Evolutionary conservation across 2,797 vertebrate genomes (phyloP).

Genomic region (Pristis pectinata): DNA sequence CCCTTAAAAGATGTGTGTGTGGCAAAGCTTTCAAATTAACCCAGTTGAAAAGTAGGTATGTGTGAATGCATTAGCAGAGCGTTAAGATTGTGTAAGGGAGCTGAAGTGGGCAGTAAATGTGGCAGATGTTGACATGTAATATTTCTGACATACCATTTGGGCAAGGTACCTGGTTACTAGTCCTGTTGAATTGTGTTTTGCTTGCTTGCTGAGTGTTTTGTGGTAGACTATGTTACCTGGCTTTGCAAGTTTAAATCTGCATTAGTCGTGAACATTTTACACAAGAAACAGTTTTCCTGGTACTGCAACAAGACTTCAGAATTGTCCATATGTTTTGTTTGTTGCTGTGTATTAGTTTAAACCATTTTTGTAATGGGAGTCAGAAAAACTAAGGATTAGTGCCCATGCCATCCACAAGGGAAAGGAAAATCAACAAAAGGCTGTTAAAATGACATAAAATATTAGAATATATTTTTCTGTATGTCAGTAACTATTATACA

Average conservation of each 20-base stretch:
- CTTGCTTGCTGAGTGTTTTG: neutral
- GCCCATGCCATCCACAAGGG: neutral
- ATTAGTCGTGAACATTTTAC: neutral
- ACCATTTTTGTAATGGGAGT: neutral
- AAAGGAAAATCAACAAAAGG: neutral
- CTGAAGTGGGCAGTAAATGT: neutral
- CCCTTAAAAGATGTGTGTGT: neutral
- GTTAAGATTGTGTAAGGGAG: neutral
- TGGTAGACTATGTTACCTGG: neutral
- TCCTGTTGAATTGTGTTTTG: neutral
- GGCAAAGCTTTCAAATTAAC: neutral
- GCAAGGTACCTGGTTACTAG: neutral
- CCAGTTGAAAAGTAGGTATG: neutral
- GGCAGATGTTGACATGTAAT: neutral
- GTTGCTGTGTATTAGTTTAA: neutral
- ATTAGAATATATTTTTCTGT: neutral
- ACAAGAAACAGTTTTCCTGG: neutral
- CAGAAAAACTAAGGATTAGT: neutral
- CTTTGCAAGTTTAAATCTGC: neutral
- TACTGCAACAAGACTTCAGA: slow-evolving; percentile 19
- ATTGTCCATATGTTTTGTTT: slow-evolving; percentile 20
- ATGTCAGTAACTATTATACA: neutral
- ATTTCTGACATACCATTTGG: neutral
- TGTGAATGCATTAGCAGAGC: neutral
- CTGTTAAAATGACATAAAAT: neutral